Evolutionary conservation across 2,113 vertebrate species (phyloP).

Genomic region (Chaetodon auriga): DNA sequence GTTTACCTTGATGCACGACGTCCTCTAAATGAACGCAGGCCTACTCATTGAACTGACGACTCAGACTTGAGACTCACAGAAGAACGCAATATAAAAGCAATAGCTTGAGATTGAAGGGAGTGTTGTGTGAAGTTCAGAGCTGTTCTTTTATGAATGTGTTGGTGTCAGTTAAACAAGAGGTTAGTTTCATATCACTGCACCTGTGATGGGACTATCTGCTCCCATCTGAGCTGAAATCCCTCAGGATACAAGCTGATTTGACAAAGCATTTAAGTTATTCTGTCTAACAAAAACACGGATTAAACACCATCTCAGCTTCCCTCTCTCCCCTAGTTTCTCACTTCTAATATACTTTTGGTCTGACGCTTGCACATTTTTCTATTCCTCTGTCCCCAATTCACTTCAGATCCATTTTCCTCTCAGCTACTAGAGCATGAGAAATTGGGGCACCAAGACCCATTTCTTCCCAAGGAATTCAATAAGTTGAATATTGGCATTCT

Average conservation of each 20-base stretch:
- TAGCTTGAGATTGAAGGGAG: not conserved
- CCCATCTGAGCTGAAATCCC: not conserved
- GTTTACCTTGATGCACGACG: slow-evolving; percentile 12
- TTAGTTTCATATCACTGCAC: not conserved
- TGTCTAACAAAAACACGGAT: not conserved
- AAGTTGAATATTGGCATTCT: slow-evolving; percentile 3
- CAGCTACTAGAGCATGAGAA: slow-evolving; percentile 5
- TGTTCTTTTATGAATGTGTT: slow-evolving; percentile 7
- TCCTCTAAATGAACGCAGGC: slow-evolving; percentile 30
- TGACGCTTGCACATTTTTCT: slow-evolving; percentile 11
- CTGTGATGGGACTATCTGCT: not conserved
- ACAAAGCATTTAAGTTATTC: slow-evolving; percentile 25
- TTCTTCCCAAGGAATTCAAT: slow-evolving; percentile 32
- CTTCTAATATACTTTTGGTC: not conserved
- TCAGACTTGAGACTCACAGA: slow-evolving; percentile 9
- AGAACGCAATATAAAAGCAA: not conserved
- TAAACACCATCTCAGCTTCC: not conserved
- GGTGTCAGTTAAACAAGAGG: not conserved
- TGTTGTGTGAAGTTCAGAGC: slow-evolving; percentile 10
- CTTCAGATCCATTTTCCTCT: slow-evolving; percentile 36
- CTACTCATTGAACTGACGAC: slow-evolving; percentile 21
- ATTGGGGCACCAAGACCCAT: slow-evolving; percentile 4
- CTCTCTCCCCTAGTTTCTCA: not conserved
- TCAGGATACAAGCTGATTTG: slow-evolving; percentile 26
- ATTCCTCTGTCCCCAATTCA: not conserved